Percentiles rank a stretch among this genome's conserved stretches.
phyloP scores from a whole-genome alignment of 2,888 invertebrate genomes.

The Hedychridium roseum region DNA sequence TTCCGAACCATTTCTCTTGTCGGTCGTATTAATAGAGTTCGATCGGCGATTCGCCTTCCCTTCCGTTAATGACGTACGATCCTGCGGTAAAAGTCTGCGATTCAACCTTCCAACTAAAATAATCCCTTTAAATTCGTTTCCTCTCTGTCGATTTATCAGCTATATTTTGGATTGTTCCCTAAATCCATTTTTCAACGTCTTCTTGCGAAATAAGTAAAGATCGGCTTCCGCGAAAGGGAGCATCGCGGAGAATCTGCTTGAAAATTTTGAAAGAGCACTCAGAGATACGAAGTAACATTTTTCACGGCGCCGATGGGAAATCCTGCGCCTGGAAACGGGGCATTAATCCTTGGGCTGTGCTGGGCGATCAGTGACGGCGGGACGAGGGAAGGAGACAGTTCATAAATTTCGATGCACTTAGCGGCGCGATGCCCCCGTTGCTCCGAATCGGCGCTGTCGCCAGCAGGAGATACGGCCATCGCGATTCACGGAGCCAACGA shows the following conservation, averaged over 20 bases:
- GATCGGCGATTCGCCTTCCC: too few relatives aligned
- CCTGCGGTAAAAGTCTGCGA: too few relatives aligned
- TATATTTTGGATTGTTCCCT: too few relatives aligned
- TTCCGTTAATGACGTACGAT: too few relatives aligned
- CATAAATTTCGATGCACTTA: constrained; percentile 48
- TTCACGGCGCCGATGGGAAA: constrained; percentile 36
- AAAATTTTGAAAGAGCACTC: background rate
- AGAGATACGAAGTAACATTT: constrained; percentile 24
- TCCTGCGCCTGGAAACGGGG: constrained; percentile 31
- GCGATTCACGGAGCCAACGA: constrained; percentile 14
- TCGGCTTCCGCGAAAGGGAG: too few relatives aligned
- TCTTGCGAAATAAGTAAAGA: too few relatives aligned
- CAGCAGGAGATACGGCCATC: background rate
- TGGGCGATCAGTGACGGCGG: constrained; percentile 14
- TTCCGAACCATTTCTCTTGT: constrained; percentile 26
- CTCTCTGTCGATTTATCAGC: too few relatives aligned
- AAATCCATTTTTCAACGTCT: too few relatives aligned
- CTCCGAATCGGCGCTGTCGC: constrained; percentile 14
- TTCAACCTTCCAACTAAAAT: too few relatives aligned
- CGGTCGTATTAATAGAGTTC: constrained; percentile 30
- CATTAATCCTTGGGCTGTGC: constrained; percentile 38
- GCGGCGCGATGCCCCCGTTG: constrained; percentile 24
- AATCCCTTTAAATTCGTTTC: too few relatives aligned
- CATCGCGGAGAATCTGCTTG: too few relatives aligned
- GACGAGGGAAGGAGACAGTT: constrained; percentile 26